Conservation (phyloP, 1,140 invertebrate genomes). For the Pseudomyrmex gracilis region DNA sequence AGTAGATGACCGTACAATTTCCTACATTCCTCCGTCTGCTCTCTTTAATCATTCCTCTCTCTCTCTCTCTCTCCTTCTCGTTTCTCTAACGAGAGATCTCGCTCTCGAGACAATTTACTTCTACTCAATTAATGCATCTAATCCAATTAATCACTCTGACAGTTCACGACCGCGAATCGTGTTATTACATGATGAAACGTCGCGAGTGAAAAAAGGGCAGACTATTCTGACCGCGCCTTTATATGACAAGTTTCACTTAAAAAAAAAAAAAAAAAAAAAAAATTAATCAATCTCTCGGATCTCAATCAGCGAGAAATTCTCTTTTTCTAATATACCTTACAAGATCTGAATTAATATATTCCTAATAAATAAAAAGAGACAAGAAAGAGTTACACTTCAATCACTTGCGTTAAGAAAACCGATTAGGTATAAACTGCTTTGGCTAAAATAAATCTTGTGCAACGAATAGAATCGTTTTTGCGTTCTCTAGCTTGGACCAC, state of each 20-base stretch:
- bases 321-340: too few relatives aligned
- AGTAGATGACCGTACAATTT: conserved; percentile 13
- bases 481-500: background rate
- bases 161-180: background rate
- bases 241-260: conserved; percentile 22
- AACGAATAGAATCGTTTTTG: background rate
- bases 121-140: conserved; percentile 41
- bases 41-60: background rate
- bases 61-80: too few relatives aligned
- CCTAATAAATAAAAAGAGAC: too few relatives aligned
- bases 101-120: background rate
- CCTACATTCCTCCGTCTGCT: background rate
- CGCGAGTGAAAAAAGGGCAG: conserved; percentile 4
- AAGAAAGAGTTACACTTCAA: too few relatives aligned
- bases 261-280: too few relatives aligned
- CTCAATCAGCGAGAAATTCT: too few relatives aligned
- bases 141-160: conserved; percentile 29
- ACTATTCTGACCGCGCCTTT: conserved; percentile 51
- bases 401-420: too few relatives aligned
- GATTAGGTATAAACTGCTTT: too few relatives aligned
- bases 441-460: too few relatives aligned
- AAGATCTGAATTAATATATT: too few relatives aligned
- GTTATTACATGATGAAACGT: background rate
- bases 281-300: too few relatives aligned
- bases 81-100: background rate